These are phyloP conservation scores for Leuciscus waleckii DNA, from an alignment of 2,797 vertebrate species.

Conservation along the genomic window DNA sequence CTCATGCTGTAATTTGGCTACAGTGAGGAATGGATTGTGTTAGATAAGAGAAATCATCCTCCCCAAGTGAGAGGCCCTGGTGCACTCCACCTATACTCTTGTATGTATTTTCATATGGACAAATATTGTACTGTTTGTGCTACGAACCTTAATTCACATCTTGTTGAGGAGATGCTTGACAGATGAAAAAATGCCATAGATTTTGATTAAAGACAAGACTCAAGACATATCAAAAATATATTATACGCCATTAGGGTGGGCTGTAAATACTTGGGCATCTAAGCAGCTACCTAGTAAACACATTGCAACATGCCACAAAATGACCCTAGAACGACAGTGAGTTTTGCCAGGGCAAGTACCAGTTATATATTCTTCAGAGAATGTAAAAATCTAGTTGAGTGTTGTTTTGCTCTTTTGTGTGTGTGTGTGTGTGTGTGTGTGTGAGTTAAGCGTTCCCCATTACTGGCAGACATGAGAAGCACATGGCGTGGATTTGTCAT, in stretches of 20 bases:
- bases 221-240: not conserved
- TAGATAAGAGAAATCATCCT: conserved; percentile 73
- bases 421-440: conserved; percentile 44
- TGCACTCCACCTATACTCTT: conserved; percentile 36
- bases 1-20: conserved; percentile 82
- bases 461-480: conserved; percentile 74
- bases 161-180: not conserved
- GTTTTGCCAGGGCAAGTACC: not conserved
- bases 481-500: conserved; percentile 78
- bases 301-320: not conserved
- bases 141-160: not conserved
- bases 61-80: conserved; percentile 54
- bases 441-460: conserved; percentile 68
- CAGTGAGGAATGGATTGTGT: conserved; percentile 80
- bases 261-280: not conserved
- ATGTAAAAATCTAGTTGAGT: conserved; percentile 1
- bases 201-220: not conserved
- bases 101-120: too few relatives aligned
- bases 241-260: not conserved
- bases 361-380: not conserved
- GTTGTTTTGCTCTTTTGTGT: conserved; percentile 65
- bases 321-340: too few relatives aligned
- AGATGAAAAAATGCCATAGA: not conserved
- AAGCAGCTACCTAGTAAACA: not conserved
- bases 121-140: conserved; percentile 44